Conservation (phyloP, 1,140 invertebrate species). For the Bombus breviceps region DNA sequence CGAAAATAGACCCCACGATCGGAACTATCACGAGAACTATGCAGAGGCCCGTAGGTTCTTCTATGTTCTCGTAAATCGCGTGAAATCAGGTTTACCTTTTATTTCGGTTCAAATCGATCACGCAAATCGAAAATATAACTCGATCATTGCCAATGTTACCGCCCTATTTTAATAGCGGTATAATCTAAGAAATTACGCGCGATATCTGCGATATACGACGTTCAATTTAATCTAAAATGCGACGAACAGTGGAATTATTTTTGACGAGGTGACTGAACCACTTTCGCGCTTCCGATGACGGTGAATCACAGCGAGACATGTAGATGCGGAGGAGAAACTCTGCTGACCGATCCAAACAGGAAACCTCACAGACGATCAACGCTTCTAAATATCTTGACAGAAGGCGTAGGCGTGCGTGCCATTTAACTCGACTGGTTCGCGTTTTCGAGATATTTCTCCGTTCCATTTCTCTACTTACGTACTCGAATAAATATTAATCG, state of each 20-base stretch:
- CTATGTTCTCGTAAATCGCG: background rate
- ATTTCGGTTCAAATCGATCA: background rate
- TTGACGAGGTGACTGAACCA: conserved; percentile 6
- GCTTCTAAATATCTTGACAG: conserved; percentile 32
- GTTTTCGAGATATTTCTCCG: background rate
- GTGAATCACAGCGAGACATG: conserved; percentile 14
- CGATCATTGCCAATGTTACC: background rate
- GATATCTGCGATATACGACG: background rate
- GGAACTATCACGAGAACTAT: background rate
- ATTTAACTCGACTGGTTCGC: background rate
- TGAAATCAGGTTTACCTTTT: too few relatives aligned
- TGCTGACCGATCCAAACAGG: conserved; percentile 18
- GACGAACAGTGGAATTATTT: background rate
- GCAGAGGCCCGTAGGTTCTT: background rate
- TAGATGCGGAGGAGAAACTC: conserved; percentile 17
- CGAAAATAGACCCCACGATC: conserved; percentile 43
- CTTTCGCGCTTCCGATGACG: conserved; percentile 15
- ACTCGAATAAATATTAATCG: background rate
- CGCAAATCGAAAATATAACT: background rate
- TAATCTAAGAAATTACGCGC: too few relatives aligned
- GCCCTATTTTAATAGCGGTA: too few relatives aligned
- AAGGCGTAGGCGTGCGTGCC: conserved; percentile 11
- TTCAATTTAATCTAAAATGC: background rate
- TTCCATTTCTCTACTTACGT: background rate
- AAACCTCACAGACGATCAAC: conserved; percentile 36